Percentiles rank a stretch among this genome's conserved stretches.
These are phyloP conservation scores for Whitmania pigra DNA, from an alignment of 1,140 invertebrate genomes.

Conservation along the genomic window DNA sequence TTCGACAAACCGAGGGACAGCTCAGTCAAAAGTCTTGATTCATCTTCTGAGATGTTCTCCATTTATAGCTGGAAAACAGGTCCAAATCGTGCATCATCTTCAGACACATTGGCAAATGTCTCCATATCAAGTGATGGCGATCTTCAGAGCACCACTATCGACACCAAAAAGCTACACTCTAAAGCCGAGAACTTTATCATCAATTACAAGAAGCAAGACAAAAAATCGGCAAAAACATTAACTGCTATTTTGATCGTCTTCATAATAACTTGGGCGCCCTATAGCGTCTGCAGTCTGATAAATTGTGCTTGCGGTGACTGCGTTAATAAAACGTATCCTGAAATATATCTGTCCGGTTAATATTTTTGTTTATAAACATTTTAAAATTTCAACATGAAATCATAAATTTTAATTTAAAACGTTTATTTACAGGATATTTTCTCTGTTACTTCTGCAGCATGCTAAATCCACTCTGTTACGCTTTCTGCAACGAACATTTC, in stretches of 20 bases:
- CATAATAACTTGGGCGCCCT: conserved; percentile 97
- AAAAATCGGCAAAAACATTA: conserved; percentile 94
- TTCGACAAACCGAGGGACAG: too few relatives aligned
- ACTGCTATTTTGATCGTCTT: conserved; percentile 90
- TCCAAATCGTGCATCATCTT: not conserved
- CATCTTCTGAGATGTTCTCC: too few relatives aligned
- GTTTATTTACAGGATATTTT: conserved; percentile 16
- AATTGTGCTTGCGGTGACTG: conserved; percentile 26
- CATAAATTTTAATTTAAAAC: not conserved
- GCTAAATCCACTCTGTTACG: conserved; percentile 22
- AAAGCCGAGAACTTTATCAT: not conserved
- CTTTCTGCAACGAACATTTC: conserved; percentile 16
- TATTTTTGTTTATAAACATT: not conserved
- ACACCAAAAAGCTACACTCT: not conserved
- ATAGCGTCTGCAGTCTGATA: conserved; percentile 63
- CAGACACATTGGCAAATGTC: not conserved
- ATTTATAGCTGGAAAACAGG: not conserved
- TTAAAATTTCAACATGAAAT: not conserved
- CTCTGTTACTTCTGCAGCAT: conserved; percentile 20
- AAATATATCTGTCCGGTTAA: not conserved
- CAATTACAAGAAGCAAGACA: conserved; percentile 70
- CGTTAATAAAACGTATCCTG: not conserved
- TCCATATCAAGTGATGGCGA: not conserved
- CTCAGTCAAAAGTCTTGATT: too few relatives aligned
- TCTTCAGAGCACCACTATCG: not conserved